Conservation (phyloP, 2,888 invertebrate species). For the Xylophagus ater region DNA sequence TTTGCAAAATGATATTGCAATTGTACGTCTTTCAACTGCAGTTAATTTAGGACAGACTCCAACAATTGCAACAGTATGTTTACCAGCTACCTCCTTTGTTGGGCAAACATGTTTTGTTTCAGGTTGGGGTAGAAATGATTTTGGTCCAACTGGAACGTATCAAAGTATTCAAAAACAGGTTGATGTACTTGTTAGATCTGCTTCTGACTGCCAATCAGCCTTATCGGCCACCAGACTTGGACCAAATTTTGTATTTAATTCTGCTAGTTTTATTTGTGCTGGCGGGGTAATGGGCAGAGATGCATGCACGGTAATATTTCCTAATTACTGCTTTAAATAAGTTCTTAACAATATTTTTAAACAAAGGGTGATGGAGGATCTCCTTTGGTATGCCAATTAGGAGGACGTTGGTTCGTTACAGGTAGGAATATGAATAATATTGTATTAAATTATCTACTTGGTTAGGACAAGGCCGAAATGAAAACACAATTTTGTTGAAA, state of each 20-base stretch:
- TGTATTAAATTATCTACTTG: background rate
- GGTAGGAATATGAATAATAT: background rate
- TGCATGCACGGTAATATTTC: constrained; percentile 56
- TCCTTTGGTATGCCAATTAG: constrained; percentile 33
- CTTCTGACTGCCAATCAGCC: constrained; percentile 51
- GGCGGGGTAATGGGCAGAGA: constrained; percentile 68
- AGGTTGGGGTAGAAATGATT: constrained; percentile 85
- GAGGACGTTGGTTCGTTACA: constrained; percentile 33
- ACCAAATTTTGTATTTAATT: constrained; percentile 48
- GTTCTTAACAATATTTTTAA: background rate
- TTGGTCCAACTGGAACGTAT: constrained; percentile 45
- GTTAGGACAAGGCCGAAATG: too few species aligned
- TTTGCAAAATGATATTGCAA: constrained; percentile 70
- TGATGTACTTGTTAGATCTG: constrained; percentile 57
- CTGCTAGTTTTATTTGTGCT: constrained; percentile 62
- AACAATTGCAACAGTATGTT: constrained; percentile 52
- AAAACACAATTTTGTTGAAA: too few species aligned
- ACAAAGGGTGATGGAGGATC: constrained; percentile 44
- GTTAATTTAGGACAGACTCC: constrained; percentile 46
- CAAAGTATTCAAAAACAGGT: constrained; percentile 64
- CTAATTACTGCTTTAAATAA: constrained; percentile 1
- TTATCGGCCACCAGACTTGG: constrained; percentile 57
- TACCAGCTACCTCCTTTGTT: constrained; percentile 42
- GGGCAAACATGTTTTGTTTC: constrained; percentile 51
- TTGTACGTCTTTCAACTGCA: constrained; percentile 54